Base-by-base conservation (phyloP, 2,113 vertebrate species). In the Phyllostomus discolor region DNA sequence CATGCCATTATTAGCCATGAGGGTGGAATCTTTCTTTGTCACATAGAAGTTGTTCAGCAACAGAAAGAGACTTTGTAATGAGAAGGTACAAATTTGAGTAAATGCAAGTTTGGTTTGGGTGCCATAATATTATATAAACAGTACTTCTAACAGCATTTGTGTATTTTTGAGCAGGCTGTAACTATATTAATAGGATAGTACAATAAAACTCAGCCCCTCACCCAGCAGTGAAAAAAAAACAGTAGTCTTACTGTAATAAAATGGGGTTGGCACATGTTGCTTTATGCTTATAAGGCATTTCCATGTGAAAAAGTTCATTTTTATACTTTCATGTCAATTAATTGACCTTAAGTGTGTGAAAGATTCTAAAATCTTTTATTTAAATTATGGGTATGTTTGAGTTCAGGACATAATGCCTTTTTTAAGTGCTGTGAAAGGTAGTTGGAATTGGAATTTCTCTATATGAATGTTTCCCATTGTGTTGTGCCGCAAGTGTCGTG, bases 1-100 rank as follows among this genome's bases (percentile, higher is more conserved):
- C 98, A 98, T 98, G 98, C 94, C 97, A 78, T 98, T 19, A 59
- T 97, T 96, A 98, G 96, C 96, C 97, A 96, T 41, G 22, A 97
- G 95, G 90, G 91, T 94, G 94, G 92, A 95, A 69, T 93, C 82
- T 97, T 72, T 91, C 84, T 97, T 72, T 98, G 94, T 98, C 97
- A 96, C 84, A 76, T 76, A 1, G 79, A 94, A 98, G 83, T 97
- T 96, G 96, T 98, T 98, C 98, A 98, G 98, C 98, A 99, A 98
- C 98, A 98, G 98, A 98, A 98, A 96, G 98, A 98, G 97, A 98
- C 92, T 62, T 59, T 19, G n/a, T 90, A 96, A 88, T 95, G 98
- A 98, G 97, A 98, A 98, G 96, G 87, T 79, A 81, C 70, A 97
- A 96, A 90, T 96, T 95, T 87, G 70, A 96, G 64, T 76, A 95